These are phyloP conservation scores for Epicauta chinensis DNA, from an alignment of 1,140 invertebrate genomes.

Conservation along the genomic window DNA sequence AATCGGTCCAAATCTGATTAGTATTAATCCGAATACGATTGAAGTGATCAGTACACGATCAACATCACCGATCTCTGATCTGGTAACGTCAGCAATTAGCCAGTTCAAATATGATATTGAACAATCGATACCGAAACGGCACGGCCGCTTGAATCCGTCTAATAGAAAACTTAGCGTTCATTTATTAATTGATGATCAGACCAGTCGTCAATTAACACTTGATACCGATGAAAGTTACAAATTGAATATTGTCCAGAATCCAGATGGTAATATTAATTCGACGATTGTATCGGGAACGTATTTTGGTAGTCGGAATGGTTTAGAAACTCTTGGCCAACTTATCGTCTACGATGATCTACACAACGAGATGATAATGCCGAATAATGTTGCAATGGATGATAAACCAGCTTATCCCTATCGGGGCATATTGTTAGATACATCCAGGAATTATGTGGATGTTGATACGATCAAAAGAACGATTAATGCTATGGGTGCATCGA, in stretches of 20 bases:
- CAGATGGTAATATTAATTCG: constrained; percentile 49
- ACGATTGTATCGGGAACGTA: constrained; percentile 57
- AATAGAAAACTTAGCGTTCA: not conserved
- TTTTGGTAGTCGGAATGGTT: constrained; percentile 67
- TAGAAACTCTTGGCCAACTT: constrained; percentile 74
- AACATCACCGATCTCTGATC: constrained; percentile 40
- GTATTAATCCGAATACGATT: constrained; percentile 55
- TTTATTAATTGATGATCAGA: constrained; percentile 6
- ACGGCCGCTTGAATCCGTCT: not conserved
- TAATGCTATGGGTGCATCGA: constrained; percentile 73
- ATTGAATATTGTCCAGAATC: constrained; percentile 46
- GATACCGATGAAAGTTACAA: constrained; percentile 63
- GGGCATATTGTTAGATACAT: constrained; percentile 70
- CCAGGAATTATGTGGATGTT: constrained; percentile 66
- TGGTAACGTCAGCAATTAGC: constrained; percentile 43
- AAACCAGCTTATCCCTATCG: constrained; percentile 67
- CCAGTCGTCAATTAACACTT: constrained; percentile 43
- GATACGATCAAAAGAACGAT: constrained; percentile 64
- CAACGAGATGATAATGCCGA: constrained; percentile 53
- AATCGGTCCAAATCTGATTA: constrained; percentile 52
- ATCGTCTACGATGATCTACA: constrained; percentile 63
- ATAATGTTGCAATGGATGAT: constrained; percentile 57
- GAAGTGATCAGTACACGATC: constrained; percentile 40
- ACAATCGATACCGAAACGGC: constrained; percentile 30
- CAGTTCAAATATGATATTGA: constrained; percentile 39